phyloP scores from a whole-genome alignment of 2,113 vertebrate genomes.

The Diphyllodes magnificus region DNA sequence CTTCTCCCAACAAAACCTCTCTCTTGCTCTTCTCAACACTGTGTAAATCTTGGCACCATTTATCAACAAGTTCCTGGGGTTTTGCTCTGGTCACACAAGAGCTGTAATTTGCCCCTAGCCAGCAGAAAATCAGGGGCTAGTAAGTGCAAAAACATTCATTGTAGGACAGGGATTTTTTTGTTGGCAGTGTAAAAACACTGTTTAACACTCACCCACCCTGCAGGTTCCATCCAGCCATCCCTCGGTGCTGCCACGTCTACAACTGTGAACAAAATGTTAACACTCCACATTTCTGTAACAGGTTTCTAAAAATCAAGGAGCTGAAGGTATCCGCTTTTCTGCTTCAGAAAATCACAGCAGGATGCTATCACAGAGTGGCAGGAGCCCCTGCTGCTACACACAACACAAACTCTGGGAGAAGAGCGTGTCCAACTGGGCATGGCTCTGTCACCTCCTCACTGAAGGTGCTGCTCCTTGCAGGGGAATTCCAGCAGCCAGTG shows the following conservation, averaged over 20 bases:
- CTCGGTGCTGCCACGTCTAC: neutral
- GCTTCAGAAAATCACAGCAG: accelerated
- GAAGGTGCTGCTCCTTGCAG: neutral
- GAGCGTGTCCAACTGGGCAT: accelerated
- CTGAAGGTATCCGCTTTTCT: neutral
- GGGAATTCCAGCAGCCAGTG: neutral
- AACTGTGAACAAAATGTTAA: neutral
- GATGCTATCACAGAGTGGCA: accelerated
- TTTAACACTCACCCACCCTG: accelerated
- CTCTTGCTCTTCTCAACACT: neutral
- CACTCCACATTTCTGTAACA: neutral
- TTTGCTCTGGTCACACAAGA: neutral
- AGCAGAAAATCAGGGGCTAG: neutral
- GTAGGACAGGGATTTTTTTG: neutral
- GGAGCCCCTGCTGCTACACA: neutral
- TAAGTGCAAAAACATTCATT: neutral
- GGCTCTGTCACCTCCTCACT: neutral
- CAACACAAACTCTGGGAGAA: neutral
- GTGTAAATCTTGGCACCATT: neutral
- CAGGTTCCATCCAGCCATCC: neutral
- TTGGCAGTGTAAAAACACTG: neutral
- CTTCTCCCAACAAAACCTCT: neutral
- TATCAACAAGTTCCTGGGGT: neutral
- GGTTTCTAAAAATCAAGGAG: neutral
- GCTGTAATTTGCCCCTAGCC: neutral